Percentiles rank a stretch among this genome's conserved stretches.
Evolutionary conservation across 2,113 vertebrate species (phyloP).

Genomic region (Syngnathus scovelli): DNA sequence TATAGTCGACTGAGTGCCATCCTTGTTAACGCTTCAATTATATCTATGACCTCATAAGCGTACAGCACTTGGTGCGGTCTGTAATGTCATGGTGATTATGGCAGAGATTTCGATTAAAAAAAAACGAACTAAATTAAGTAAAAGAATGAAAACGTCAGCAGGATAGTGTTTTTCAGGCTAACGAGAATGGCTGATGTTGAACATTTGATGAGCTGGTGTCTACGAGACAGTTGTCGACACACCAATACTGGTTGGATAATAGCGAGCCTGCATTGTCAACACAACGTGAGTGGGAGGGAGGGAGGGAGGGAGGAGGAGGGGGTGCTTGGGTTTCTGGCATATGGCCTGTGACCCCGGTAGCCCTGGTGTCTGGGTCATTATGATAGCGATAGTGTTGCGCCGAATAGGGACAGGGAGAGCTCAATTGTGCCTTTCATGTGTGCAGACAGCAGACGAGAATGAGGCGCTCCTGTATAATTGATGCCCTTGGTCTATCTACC

Average conservation of each 20-base stretch:
- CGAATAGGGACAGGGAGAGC: constrained; percentile 1
- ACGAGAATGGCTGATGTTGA: neutral
- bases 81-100: constrained; percentile 1
- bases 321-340: neutral
- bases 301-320: neutral
- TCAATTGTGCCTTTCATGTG: neutral
- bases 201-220: constrained; percentile 10
- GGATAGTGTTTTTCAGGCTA: neutral
- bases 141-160: constrained; percentile 1
- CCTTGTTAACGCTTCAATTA: constrained; percentile 5
- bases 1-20: neutral
- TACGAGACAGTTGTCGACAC: neutral
- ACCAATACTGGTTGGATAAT: constrained; percentile 2
- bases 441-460: neutral
- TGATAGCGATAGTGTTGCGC: constrained; percentile 4
- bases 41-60: neutral
- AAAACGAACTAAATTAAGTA: neutral
- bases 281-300: neutral
- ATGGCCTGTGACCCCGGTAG: constrained; percentile 6
- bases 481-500: neutral
- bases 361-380: constrained; percentile 4
- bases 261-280: constrained; percentile 6
- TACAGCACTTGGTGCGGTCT: neutral
- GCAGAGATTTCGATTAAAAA: neutral
- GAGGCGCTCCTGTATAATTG: constrained; percentile 1